These are phyloP conservation scores for Gadus chalcogrammus DNA, from an alignment of 2,113 vertebrate genomes.

Conservation along the genomic window DNA sequence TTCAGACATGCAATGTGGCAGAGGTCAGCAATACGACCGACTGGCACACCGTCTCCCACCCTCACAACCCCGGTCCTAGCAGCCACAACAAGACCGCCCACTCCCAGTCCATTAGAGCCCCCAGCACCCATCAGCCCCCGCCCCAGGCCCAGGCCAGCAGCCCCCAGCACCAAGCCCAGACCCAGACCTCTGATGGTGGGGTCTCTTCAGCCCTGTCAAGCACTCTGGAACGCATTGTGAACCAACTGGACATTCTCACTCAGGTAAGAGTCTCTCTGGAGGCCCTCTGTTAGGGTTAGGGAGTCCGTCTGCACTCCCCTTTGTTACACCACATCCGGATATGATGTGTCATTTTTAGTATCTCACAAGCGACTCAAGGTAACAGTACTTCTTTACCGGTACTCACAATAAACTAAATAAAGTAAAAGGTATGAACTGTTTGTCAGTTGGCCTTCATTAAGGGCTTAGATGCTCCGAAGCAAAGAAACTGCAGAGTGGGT, in stretches of 20 bases:
- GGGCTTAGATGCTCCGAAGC: too few species aligned
- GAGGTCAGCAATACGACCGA: constrained; percentile 12
- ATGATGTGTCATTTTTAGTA: too few species aligned
- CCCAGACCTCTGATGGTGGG: constrained; percentile 46
- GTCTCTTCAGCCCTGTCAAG: constrained; percentile 68
- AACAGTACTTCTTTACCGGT: too few species aligned
- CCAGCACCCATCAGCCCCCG: constrained; percentile 35
- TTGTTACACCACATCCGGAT: too few species aligned
- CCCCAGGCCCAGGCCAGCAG: constrained; percentile 22
- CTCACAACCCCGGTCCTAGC: constrained; percentile 26
- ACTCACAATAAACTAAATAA: too few species aligned
- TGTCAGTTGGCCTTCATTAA: too few species aligned
- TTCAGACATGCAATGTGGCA: constrained; percentile 43
- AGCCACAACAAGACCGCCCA: constrained; percentile 31
- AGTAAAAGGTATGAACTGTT: too few species aligned
- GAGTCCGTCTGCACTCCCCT: too few species aligned
- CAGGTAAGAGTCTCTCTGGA: constrained; percentile 76
- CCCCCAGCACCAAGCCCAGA: constrained; percentile 27
- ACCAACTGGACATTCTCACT: constrained; percentile 90
- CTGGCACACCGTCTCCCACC: constrained; percentile 13
- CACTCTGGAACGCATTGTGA: constrained; percentile 90
- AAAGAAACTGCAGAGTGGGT: too few species aligned
- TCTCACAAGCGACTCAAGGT: too few species aligned
- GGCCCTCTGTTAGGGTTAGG: neutral
- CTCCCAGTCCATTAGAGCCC: constrained; percentile 24